Base-by-base conservation (phyloP, 2,797 vertebrate genomes). In the Schizopygopsis pylzovi region DNA sequence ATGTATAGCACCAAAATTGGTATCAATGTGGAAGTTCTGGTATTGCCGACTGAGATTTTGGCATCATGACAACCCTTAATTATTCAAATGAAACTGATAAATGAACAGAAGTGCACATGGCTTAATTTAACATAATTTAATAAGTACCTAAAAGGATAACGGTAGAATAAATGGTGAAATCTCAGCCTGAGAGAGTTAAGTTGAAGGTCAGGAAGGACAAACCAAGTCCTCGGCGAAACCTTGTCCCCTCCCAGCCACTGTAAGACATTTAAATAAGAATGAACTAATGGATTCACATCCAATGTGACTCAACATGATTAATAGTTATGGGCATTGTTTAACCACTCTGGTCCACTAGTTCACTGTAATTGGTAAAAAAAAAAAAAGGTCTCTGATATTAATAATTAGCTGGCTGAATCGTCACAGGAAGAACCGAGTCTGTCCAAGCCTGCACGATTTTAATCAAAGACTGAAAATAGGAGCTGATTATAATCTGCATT, bases 401-500 rank as follows among this genome's bases (percentile, higher is more conserved):
- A 94, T 95, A 95, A 95, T 95, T 94, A 95, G 92, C 92, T 93
- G 92, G 92, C 92, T 94, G 81, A 81, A 88, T 87, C 80, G 81
- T 88, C 87, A 70, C 72, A 91, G 83, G 92, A 90, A 85, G 87
- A 90, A 92, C 92, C 91, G 88, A 92, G 87, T 93, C 91, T 92
- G 94, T 94, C 93, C 91, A 94, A 94, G 92, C 90, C 93, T 91
- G 91, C 91, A 91, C 93, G 95, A 95, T 94, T 95, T 95, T 95
- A 95, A 95, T 95, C 94, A 95, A 95, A 95, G 92, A 91, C 91
- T 95, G 93, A 94, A 96, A 94, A 95, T 93, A 95, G 94, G 93
- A 93, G 91, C 94, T 94, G 95, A 95, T 96, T 95, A 93, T 94
- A 95, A 96, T 96, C 95, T 92, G 93, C 93, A 93, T 92, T 95